A percentile compares a stretch with the other conserved stretches of the same genome.
Conservation (phyloP, 2,888 invertebrate genomes). For the Himalopsyche japonica region DNA sequence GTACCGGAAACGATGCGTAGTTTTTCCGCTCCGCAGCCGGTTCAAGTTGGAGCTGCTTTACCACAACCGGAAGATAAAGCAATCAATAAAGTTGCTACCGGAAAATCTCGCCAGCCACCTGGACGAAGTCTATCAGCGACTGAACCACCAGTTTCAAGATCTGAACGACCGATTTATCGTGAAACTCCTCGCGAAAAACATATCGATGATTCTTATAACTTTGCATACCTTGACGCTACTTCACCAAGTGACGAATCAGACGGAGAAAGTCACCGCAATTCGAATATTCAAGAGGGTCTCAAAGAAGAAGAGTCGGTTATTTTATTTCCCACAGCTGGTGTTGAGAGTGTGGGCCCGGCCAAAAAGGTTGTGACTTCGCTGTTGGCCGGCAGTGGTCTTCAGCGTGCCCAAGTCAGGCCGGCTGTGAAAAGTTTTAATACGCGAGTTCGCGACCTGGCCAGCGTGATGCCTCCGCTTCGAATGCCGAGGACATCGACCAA, state of each 20-base stretch:
- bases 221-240: constrained; percentile 36
- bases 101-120: not conserved
- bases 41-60: not conserved
- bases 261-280: not conserved
- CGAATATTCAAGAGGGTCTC: not conserved
- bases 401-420: constrained; percentile 52
- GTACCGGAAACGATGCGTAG: constrained; percentile 31
- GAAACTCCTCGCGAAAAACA: not conserved
- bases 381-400: constrained; percentile 55
- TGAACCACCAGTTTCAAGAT: constrained; percentile 6
- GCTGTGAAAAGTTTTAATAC: constrained; percentile 47
- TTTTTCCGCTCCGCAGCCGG: constrained; percentile 35
- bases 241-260: constrained; percentile 38
- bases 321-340: not conserved
- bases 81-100: not conserved
- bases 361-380: constrained; percentile 52
- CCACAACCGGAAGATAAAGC: not conserved
- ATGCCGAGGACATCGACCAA: not conserved
- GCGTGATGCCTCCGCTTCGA: constrained; percentile 12
- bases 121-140: constrained; percentile 33
- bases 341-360: constrained; percentile 42
- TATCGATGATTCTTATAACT: constrained; percentile 31
- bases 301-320: not conserved
- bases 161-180: not conserved
- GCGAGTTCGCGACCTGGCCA: constrained; percentile 33